Conservation (phyloP, 2,113 vertebrate genomes). For the Ailurus styani region DNA sequence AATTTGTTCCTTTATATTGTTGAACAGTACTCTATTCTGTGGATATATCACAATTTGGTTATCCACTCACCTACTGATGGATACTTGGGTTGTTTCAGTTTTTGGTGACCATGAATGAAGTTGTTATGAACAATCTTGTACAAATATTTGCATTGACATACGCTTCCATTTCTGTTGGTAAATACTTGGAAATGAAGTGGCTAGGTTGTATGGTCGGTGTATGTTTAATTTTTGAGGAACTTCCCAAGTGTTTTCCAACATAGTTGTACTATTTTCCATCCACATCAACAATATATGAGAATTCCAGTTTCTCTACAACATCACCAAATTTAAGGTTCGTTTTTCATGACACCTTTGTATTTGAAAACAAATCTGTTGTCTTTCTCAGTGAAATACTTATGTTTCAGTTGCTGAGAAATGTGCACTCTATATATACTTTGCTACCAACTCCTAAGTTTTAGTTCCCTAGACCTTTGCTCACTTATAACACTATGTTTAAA, state of each 20-base stretch:
- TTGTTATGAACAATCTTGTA: not conserved
- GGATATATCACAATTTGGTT: not conserved
- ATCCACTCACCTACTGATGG: not conserved
- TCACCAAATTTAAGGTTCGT: not conserved
- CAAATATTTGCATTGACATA: not conserved
- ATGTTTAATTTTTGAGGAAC: not conserved
- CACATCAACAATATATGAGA: not conserved
- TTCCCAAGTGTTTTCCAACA: not conserved
- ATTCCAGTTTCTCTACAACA: not conserved
- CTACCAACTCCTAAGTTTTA: not conserved
- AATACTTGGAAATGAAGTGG: constrained; percentile 4
- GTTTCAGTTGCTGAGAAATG: not conserved
- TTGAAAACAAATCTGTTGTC: constrained; percentile 2
- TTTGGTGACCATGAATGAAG: not conserved
- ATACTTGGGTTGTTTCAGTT: not conserved
- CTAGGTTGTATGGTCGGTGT: not conserved
- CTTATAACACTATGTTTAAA: not conserved
- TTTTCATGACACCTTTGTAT: not conserved
- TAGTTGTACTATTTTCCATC: not conserved
- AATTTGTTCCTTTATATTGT: not conserved
- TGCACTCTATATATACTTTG: not conserved
- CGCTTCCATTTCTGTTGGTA: not conserved
- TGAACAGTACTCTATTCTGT: not conserved
- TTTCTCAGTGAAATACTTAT: not conserved
- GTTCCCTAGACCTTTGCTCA: not conserved